phyloP scores from a whole-genome alignment of 2,113 vertebrate genomes.

The Peromyscus leucopus region DNA sequence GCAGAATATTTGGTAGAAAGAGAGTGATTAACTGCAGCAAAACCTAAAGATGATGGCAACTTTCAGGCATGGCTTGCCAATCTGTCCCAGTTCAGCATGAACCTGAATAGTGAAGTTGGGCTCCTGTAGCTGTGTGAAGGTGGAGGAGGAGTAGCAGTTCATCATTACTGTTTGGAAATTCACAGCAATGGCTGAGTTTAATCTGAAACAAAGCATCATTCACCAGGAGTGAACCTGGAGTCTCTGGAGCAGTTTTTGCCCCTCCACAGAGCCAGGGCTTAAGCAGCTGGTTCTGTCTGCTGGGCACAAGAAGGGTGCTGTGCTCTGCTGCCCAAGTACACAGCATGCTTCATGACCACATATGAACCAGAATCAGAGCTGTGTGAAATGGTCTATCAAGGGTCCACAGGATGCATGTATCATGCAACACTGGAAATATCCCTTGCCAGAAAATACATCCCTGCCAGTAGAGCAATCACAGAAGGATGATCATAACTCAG shows the following conservation, averaged over 20 bases:
- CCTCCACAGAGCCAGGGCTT: neutral
- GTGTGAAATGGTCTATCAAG: neutral
- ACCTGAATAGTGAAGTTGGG: neutral
- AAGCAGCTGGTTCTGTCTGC: neutral
- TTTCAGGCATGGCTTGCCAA: too few species aligned
- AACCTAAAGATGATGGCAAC: too few species aligned
- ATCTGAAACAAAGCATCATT: too few species aligned
- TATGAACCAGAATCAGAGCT: neutral
- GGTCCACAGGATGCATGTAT: neutral
- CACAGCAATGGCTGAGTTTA: neutral
- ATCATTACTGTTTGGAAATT: neutral
- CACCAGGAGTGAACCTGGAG: neutral
- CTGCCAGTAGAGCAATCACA: neutral
- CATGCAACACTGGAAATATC: neutral
- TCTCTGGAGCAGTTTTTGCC: neutral
- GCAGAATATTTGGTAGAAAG: neutral
- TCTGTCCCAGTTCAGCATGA: neutral
- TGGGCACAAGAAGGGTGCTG: neutral
- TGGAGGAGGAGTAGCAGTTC: neutral
- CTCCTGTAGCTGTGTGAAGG: neutral
- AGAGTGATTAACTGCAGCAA: neutral
- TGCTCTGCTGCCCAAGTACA: neutral
- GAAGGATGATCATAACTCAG: neutral
- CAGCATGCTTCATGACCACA: neutral
- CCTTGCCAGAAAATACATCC: neutral